Evolutionary conservation across 2,113 vertebrate genomes (phyloP), one percentile per base, ranked within the genome.

Genomic region (Tautogolabrus adspersus): DNA sequence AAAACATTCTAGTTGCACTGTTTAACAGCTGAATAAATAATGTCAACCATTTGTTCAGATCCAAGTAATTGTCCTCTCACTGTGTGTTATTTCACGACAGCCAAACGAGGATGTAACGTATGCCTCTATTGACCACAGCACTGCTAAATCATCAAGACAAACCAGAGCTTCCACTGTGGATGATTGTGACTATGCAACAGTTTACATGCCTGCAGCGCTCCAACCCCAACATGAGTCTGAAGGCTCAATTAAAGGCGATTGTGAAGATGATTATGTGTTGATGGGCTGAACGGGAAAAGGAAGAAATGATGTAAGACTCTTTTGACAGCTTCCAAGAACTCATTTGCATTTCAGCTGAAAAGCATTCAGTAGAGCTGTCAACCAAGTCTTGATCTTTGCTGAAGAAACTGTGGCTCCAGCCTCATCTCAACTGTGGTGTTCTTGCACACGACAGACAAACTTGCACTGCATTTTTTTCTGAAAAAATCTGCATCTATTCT

Each of bases 181-280:
- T 23, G 83, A 91, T n/a, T 95, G 92, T 71, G 93, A 94, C 70
- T 95, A 95, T 10, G 83, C 91, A 57, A 75, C 54, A n/a, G 89
- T 95, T 15, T 58, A 63, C 0, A 4, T 90, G 10, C 91, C 92
- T 7, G 21, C 34, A 58, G 40, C 49, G 10, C 15, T n/a, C 13
- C 38, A 21, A 1, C 7, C 66, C 10, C 59, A 55, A 5, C 5
- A 8, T 0, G 60, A 38, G 1, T 72, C 87, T 1, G 56, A 84
- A 6, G 6, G 8, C 44, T 80, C 84, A 1, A 75, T 76, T 42
- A 88, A 37, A 23, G 90, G 93, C 0, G 93, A 93, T 26, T 75
- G 79, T 55, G 59, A 87, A 23, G 90, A 93, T 6, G 94, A 95
- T 76, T 95, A 95, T 70, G 92, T 94, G 1, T 78, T 89, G 1